phyloP scores from a whole-genome alignment of 2,888 invertebrate genomes.

The Myopa tessellatipennis region DNA sequence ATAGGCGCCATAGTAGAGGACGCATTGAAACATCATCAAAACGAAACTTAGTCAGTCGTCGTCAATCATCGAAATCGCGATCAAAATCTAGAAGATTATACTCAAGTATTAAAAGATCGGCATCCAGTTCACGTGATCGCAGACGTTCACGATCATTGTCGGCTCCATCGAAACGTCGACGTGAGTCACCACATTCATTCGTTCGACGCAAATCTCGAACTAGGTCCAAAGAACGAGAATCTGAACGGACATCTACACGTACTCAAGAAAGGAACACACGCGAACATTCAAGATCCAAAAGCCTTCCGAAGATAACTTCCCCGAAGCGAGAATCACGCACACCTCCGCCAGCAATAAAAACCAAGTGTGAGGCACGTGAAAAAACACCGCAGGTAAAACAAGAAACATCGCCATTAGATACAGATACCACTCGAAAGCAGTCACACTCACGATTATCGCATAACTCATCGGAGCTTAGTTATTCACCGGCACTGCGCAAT shows the following conservation, averaged over 20 bases:
- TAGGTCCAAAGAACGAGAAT: constrained; percentile 12
- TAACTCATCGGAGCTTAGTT: constrained; percentile 72
- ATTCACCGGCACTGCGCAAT: constrained; percentile 77
- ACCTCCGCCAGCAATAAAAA: constrained; percentile 5
- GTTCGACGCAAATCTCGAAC: constrained; percentile 8
- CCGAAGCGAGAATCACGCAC: constrained; percentile 17
- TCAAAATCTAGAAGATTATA: constrained; percentile 29
- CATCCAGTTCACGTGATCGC: constrained; percentile 41
- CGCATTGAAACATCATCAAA: background rate
- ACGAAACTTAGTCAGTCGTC: background rate
- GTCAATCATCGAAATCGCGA: constrained; percentile 31
- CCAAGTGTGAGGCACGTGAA: background rate
- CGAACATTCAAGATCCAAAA: constrained; percentile 8
- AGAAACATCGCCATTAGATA: background rate
- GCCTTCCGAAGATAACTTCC: constrained; percentile 10
- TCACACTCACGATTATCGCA: constrained; percentile 56
- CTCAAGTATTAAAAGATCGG: constrained; percentile 39
- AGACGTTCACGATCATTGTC: constrained; percentile 42
- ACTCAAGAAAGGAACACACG: background rate
- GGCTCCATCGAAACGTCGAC: constrained; percentile 22
- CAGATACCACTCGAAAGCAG: background rate
- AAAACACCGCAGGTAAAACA: background rate
- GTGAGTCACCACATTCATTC: constrained; percentile 24
- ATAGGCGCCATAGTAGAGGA: constrained; percentile 1
- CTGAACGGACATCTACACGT: background rate